These are phyloP conservation scores for Eulacestoma nigropectus DNA, from an alignment of 2,113 vertebrate genomes.

Conservation along the genomic window DNA sequence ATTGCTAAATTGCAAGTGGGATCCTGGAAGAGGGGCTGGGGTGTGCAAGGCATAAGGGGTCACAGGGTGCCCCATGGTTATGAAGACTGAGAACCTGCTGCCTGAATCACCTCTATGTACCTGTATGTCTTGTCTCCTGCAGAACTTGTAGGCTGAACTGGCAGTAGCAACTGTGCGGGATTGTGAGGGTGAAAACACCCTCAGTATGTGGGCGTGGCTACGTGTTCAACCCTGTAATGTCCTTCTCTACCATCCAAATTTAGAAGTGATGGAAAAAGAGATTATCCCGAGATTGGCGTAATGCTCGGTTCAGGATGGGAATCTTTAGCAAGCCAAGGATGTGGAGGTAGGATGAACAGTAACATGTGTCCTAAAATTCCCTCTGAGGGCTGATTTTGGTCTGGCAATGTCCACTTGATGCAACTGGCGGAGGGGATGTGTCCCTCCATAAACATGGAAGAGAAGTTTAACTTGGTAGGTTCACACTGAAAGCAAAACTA, in stretches of 20 bases:
- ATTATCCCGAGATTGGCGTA: not conserved
- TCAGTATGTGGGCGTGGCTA: not conserved
- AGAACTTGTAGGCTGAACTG: not conserved
- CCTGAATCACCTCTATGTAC: not conserved
- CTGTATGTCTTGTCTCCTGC: not conserved
- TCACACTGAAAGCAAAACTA: not conserved
- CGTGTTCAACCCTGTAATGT: not conserved
- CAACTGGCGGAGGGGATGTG: not conserved
- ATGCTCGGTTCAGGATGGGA: not conserved
- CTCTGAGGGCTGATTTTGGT: not conserved
- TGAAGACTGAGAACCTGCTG: not conserved
- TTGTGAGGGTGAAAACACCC: not conserved
- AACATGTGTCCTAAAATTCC: not conserved
- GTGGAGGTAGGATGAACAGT: not conserved
- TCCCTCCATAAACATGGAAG: not conserved
- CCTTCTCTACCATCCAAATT: not conserved
- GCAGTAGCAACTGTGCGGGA: not conserved
- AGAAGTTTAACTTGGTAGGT: not conserved
- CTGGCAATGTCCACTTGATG: not conserved
- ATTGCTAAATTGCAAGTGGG: not conserved
- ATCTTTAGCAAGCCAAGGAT: not conserved
- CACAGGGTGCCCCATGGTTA: not conserved
- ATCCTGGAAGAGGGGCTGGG: not conserved
- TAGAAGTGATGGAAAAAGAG: not conserved
- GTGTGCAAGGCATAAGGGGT: not conserved